Conservation (phyloP, 2,113 vertebrate genomes). For the mouse (Mus musculus) region GRCm39 chr2:92813001-92813500, state of each 20-base stretch:
- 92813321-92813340: not conserved
- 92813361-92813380: not conserved
- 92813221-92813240: not conserved
- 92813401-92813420: not conserved
- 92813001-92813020: constrained; percentile 12
- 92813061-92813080: not conserved
- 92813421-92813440: not conserved
- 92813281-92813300: not conserved
- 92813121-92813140: not conserved
- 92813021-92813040: not conserved
- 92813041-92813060: not conserved
- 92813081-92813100: not conserved
- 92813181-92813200: not conserved
- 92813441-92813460: not conserved
- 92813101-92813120: not conserved
- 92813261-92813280: not conserved
- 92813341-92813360: not conserved
- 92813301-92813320: constrained; percentile 21
- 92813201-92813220: not conserved
- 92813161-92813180: constrained; percentile 2
- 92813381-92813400: not conserved
- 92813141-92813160: not conserved
- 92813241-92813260: not conserved
- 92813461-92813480: not conserved
- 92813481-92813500: not conserved